A percentile compares a stretch with the other conserved stretches of the same genome.
phyloP scores from a whole-genome alignment of 2,797 vertebrate species.

The Rallus crepitans region DNA sequence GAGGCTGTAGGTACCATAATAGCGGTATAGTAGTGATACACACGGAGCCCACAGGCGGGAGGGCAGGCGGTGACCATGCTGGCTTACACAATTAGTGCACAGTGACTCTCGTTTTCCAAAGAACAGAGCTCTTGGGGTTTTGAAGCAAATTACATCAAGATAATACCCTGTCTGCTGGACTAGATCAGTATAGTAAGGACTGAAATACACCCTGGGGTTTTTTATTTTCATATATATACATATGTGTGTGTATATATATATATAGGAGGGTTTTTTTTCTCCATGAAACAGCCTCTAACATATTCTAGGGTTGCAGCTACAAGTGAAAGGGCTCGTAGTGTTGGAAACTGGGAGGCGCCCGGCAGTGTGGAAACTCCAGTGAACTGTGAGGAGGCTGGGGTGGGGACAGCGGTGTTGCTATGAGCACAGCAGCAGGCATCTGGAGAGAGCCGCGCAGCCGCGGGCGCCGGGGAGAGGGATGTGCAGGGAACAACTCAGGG shows the following conservation, averaged over 20 bases:
- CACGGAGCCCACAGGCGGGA: neutral
- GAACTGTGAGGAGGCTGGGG: constrained; percentile 47
- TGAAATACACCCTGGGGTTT: neutral
- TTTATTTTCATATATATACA: no score
- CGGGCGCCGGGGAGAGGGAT: neutral
- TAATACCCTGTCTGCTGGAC: constrained; percentile 29
- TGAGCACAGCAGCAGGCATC: constrained; percentile 29
- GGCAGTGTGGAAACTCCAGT: constrained; percentile 44
- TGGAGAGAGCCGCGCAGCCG: constrained; percentile 33
- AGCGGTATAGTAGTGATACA: neutral
- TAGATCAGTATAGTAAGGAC: constrained; percentile 20
- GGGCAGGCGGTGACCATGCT: neutral
- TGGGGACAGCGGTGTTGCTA: constrained; percentile 52
- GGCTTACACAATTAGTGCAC: neutral
- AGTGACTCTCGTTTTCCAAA: neutral
- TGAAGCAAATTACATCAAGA: neutral
- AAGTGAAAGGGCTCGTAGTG: constrained; percentile 22
- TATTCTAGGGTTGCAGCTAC: neutral
- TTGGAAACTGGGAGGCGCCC: constrained; percentile 1
- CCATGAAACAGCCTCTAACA: neutral
- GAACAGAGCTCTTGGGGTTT: neutral
- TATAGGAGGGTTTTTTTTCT: neutral
- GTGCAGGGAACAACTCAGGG: neutral
- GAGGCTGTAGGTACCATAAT: neutral
- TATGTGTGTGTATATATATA: no score